Evolutionary conservation across 2,888 invertebrate genomes (phyloP).

Genomic region (Lissocephala sabroskyi): DNA sequence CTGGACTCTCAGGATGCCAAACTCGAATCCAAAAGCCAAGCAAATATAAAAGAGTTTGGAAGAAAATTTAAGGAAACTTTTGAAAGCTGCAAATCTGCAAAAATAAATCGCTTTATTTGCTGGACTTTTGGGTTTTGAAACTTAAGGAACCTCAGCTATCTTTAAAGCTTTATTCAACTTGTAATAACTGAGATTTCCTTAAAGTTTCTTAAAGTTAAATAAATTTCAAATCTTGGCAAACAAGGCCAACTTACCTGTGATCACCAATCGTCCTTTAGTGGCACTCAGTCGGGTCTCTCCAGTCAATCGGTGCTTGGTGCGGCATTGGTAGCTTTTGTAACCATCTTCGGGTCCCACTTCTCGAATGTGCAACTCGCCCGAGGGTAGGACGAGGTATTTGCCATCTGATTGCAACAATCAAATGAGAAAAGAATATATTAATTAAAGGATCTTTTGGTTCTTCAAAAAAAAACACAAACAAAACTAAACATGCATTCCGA

Average conservation of each 20-base stretch:
- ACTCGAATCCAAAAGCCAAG: no score
- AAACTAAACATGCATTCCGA: constrained; percentile 23
- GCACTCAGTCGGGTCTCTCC: constrained; percentile 94
- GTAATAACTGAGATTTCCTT: constrained; percentile 1
- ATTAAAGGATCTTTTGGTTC: constrained; percentile 3
- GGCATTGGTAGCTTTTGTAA: constrained; percentile 93
- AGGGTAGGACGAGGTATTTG: constrained; percentile 94
- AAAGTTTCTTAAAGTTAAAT: background rate
- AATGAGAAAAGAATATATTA: constrained; percentile 26
- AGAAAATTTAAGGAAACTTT: no score
- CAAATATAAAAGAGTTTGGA: no score
- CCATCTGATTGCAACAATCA: constrained; percentile 79
- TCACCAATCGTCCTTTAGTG: constrained; percentile 93
- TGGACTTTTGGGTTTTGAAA: background rate
- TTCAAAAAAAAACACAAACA: constrained; percentile 3
- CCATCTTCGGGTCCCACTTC: constrained; percentile 96
- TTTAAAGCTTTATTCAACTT: constrained; percentile 1
- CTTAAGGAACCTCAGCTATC: background rate
- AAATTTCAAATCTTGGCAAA: constrained; percentile 29
- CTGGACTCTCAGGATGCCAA: no score
- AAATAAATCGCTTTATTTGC: background rate
- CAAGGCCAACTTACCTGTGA: constrained; percentile 85
- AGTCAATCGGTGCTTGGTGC: constrained; percentile 93
- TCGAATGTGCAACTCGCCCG: constrained; percentile 95
- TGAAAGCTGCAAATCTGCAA: background rate